Percentiles rank a stretch among this genome's conserved stretches.
phyloP scores from a whole-genome alignment of 2,888 invertebrate genomes.

The Diarsia rubi region DNA sequence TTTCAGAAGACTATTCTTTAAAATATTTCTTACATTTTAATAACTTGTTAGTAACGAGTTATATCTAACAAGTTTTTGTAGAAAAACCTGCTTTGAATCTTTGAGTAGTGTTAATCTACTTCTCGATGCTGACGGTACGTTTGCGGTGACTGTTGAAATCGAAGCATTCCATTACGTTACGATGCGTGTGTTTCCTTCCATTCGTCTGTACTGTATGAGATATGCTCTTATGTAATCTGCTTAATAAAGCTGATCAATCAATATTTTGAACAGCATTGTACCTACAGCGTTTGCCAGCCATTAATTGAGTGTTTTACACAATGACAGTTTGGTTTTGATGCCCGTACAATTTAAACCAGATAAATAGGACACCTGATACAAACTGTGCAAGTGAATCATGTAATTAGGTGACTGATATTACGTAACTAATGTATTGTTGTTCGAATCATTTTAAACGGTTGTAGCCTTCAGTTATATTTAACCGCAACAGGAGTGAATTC shows the following conservation, averaged over 20 bases:
- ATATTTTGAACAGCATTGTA: neutral
- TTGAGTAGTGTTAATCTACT: no score
- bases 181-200: slow-evolving; percentile 6
- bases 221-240: slow-evolving; percentile 6
- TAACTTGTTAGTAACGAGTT: no score
- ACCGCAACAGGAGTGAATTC: slow-evolving; percentile 14
- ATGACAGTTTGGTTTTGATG: neutral
- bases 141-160: no score
- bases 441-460: neutral
- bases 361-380: neutral
- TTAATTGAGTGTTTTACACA: neutral
- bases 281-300: neutral
- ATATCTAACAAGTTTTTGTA: no score
- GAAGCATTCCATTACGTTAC: no score
- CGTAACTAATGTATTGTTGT: neutral
- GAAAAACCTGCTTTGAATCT: no score
- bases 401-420: slow-evolving; percentile 3
- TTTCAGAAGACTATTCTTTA: no score
- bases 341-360: neutral
- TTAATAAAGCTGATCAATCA: slow-evolving; percentile 4
- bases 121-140: no score
- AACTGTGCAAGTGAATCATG: slow-evolving; percentile 1
- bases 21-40: no score
- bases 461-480: neutral
- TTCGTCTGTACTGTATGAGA: slow-evolving; percentile 1